Conservation (phyloP, 2,888 invertebrate species). For the Drosophila aldrichi region DNA sequence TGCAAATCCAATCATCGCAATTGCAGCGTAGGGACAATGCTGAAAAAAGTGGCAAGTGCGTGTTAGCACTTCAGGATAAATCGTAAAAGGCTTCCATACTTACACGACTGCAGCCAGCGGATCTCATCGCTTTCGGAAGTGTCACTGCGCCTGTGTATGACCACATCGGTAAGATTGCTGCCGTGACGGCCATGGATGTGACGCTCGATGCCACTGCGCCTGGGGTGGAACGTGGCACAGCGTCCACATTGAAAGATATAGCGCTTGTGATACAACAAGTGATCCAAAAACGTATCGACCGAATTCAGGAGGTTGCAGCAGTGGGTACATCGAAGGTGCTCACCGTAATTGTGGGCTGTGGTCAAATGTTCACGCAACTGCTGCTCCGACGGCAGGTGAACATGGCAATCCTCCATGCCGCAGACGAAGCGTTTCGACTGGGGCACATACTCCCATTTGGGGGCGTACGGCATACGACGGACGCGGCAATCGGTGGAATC, state of each 20-base stretch:
- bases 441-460: slow-evolving; percentile 85
- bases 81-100: slow-evolving; percentile 16
- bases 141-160: slow-evolving; percentile 59
- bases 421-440: slow-evolving; percentile 89
- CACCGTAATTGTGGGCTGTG: slow-evolving; percentile 15
- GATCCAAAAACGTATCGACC: slow-evolving; percentile 86
- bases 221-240: slow-evolving; percentile 89
- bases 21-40: not conserved
- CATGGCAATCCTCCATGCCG: slow-evolving; percentile 85
- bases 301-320: not conserved
- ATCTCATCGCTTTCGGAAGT: not conserved
- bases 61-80: not conserved
- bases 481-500: not conserved
- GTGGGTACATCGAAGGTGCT: slow-evolving; percentile 36
- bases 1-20: slow-evolving; percentile 41
- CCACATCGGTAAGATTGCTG: slow-evolving; percentile 49
- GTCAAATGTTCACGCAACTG: slow-evolving; percentile 39
- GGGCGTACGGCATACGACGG: not conserved
- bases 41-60: not conserved
- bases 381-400: slow-evolving; percentile 25
- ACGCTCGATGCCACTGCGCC: slow-evolving; percentile 88
- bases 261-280: slow-evolving; percentile 91
- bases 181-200: slow-evolving; percentile 85
- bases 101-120: slow-evolving; percentile 50
- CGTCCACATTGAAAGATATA: slow-evolving; percentile 90